Percentiles rank a stretch among this genome's conserved stretches.
These are phyloP conservation scores for Escarpia spicata DNA, from an alignment of 2,888 invertebrate species.

Conservation along the genomic window DNA sequence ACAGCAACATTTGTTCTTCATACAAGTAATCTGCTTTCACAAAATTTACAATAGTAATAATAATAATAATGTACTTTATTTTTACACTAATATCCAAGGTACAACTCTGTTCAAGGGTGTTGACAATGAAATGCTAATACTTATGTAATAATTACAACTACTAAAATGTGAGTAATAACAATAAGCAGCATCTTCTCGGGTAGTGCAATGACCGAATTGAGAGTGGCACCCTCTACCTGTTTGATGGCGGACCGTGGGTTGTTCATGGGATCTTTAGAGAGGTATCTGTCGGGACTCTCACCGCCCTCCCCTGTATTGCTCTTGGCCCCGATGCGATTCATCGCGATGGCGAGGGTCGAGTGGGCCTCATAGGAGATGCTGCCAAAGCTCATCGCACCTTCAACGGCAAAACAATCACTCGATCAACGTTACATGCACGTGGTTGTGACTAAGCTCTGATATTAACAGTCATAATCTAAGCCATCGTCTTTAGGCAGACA, in stretches of 20 bases:
- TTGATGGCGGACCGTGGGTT: conserved; percentile 95
- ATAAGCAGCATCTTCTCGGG: no score
- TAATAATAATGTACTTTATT: no score
- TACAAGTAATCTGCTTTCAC: neutral
- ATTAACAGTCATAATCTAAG: no score
- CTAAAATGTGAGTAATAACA: no score
- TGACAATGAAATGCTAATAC: no score
- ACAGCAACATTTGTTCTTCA: neutral
- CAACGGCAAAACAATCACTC: conserved; percentile 41
- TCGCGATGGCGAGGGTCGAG: conserved; percentile 91
- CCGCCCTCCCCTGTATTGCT: conserved; percentile 99
- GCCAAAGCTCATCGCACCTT: conserved; percentile 95
- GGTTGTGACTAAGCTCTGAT: no score
- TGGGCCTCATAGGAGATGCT: conserved; percentile 97
- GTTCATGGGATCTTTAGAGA: conserved; percentile 81
- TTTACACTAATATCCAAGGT: no score
- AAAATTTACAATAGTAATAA: no score
- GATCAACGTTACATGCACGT: no score
- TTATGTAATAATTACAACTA: no score
- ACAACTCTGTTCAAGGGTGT: no score
- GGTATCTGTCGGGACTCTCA: conserved; percentile 76
- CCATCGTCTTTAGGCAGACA: no score
- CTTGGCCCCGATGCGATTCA: conserved; percentile 97
- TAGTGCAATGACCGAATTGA: conserved; percentile 38
- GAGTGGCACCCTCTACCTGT: conserved; percentile 70